phyloP scores from a whole-genome alignment of 2,797 vertebrate species.

The Chaetodon trifasciatus region DNA sequence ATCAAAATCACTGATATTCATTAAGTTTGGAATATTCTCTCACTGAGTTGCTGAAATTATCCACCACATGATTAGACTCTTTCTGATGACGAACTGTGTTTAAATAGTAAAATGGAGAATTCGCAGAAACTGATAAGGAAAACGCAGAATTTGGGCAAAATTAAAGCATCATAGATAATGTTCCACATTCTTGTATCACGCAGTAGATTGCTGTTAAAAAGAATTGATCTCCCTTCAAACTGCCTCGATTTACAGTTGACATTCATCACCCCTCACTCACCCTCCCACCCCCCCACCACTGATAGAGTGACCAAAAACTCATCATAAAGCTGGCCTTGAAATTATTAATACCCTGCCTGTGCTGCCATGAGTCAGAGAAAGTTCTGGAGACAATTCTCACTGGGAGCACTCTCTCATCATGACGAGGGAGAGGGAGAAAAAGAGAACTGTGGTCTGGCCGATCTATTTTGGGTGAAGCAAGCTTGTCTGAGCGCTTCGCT shows the following conservation, averaged over 20 bases:
- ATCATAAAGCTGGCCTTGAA: slow-evolving; percentile 52
- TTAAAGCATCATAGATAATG: background rate
- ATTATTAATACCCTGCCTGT: slow-evolving; percentile 66
- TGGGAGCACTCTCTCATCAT: slow-evolving; percentile 62
- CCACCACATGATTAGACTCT: no score
- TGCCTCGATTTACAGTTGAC: slow-evolving; percentile 24
- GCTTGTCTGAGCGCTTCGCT: slow-evolving; percentile 63
- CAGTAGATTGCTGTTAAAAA: slow-evolving; percentile 7
- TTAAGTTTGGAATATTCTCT: no score
- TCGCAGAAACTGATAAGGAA: no score
- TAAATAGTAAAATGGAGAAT: no score
- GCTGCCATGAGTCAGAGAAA: slow-evolving; percentile 61
- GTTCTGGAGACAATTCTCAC: slow-evolving; percentile 69
- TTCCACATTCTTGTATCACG: background rate
- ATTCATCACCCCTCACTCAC: slow-evolving; percentile 25
- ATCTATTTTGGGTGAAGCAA: slow-evolving; percentile 75
- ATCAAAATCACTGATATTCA: no score
- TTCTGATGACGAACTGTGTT: no score
- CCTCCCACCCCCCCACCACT: background rate
- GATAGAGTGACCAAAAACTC: slow-evolving; percentile 61
- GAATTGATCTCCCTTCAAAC: slow-evolving; percentile 13
- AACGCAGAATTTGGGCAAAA: no score
- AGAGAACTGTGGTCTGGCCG: slow-evolving; percentile 50
- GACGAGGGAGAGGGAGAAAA: slow-evolving; percentile 7
- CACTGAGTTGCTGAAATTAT: no score